Base-by-base conservation (phyloP, 2,113 vertebrate genomes). In the Jaculus jaculus region DNA sequence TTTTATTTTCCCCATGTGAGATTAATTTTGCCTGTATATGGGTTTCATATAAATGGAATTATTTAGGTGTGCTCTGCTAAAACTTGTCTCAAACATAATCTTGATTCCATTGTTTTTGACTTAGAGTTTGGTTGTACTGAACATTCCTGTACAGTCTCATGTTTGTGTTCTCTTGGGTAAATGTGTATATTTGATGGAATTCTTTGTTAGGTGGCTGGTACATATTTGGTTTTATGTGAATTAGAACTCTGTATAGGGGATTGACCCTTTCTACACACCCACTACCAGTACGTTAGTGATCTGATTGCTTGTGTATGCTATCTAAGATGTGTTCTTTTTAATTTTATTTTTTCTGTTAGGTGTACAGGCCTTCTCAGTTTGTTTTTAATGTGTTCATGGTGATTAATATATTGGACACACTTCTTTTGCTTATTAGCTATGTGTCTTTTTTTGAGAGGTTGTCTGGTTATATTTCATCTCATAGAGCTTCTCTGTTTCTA, bases 361-460 rank as follows among this genome's bases (percentile, higher is more conserved):
- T 65, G 23, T 63, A 63, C 24, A 39, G 10, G 34, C 17, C n/a
- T 58, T 79, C 20, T 18, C 69, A 30, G 18, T 34, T 84, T 71
- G 24, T 23, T 71, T 71, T 37, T 58, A 58, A 30, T 85, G 58
- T 72, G 26, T n/a, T 71, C 58, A 17, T 58, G 83, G 47, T 82
- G 5, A 88, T 34, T 65, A 69, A 68, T 69, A 71, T 58, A 7
- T 75, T 93, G 60, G 89, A 12, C 28, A 83, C 47, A 89, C 91
- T 65, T 81, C 24, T 39, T 89, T 65, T 93, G 28, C 2, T 91
- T 89, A 73, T 68, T 89, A 86, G 20, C n/a, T 93, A 54, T 54
- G 3, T 54, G 4, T 91, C 78, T 93, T 51, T 87, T 92, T 95
- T 74, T 80, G 23, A 10, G 66, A 83, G 12, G 16, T 74, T 4